Base-by-base conservation (phyloP, 2,888 invertebrate species). In the Gandaritis pyraliata region DNA sequence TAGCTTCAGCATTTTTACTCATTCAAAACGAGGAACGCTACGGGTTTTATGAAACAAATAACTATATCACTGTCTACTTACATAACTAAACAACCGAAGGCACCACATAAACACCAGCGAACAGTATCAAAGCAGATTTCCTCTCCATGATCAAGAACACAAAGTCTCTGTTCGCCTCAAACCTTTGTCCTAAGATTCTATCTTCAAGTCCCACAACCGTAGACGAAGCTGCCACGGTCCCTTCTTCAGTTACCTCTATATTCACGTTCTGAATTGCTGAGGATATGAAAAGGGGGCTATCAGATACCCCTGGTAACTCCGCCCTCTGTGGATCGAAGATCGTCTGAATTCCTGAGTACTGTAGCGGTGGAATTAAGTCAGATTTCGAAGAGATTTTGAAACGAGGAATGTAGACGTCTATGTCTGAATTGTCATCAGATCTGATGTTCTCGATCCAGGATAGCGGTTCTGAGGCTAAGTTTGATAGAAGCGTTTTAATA, bases 211-310 rank as follows among this genome's bases (percentile, higher is more conserved):
- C 90, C 0, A 90, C 81, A 0, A 91, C 92, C 3, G 95, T 93
- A 0, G 94, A 93, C 0, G 94, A 94, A 0, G 94, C 93, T 0
- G 96, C 96, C 2, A 94, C 93, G 0, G 96, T 96, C 0, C 96
- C 96, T 75, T 95, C 94, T 83, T 96, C 96, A 55, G 94, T 94
- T 0, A 96, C 96, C 72, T 95, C 95, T 58, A 96, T 93, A 72
- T 94, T 93, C 0, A 96, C 95, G 72, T 94, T 95, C 74, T 96
- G 96, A 13, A 95, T 86, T 0, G 95, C 86, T 47, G 94, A 89
- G 0, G 94, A 93, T 2, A 96, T 90, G 72, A 85, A 94, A 15
- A 94, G 80, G 6, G 93, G 86, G 62, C 92, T 90, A 7, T 89
- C 92, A 0, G 93, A 90, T 43, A 96, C 93, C 15, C 94, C 94